Evolutionary conservation across 2,113 vertebrate species (phyloP), one percentile per base, ranked within the genome.

Genomic region (Scortum barcoo): DNA sequence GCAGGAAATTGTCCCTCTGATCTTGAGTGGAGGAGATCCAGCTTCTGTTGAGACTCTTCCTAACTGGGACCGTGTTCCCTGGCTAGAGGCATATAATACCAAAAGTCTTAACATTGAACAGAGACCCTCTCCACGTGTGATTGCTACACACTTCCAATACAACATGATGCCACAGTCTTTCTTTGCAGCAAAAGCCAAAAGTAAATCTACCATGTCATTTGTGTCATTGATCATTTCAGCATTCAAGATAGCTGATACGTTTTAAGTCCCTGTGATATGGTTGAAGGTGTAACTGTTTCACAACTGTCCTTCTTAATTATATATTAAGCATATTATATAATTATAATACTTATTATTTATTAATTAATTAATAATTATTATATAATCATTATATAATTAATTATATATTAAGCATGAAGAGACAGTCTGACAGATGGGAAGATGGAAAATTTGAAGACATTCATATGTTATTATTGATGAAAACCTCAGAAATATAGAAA

Each of bases 51-150:
- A 90, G 74, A 91, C 83, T 4, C 36, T 94, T 7, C 94, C 84
- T 4, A 95, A 94, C 89, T 95, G 95, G 94, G 90, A 93, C 46
- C 88, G 95, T 10, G 92, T 93, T 26, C 95, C 95, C 24, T 96
- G 94, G 93, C 60, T 96, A 77, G 95, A 96, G 84, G 88, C 6
- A 6, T 36, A 36, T 36, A 88, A n/a, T 13, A 22, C 88, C 11
- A 20, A 8, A 0, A 0, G 2, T 1, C 85, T 95, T 1, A 91
- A 91, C 42, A 78, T 96, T 5, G 93, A 95, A 5, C 33, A 93
- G 28, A 90, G 93, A 62, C 86, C 92, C 0, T 95, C 95, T 9
- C 95, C 94, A 1, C 94, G 95, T 7, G 30, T 89, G 2, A 90
- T 95, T 22, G 3, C 92, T 0, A 93, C 94, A 5, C 95, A 96